Percentiles rank a stretch among this genome's conserved stretches.
These are phyloP conservation scores for Neoitamus cyanurus DNA, from an alignment of 2,888 invertebrate species.

Conservation along the genomic window DNA sequence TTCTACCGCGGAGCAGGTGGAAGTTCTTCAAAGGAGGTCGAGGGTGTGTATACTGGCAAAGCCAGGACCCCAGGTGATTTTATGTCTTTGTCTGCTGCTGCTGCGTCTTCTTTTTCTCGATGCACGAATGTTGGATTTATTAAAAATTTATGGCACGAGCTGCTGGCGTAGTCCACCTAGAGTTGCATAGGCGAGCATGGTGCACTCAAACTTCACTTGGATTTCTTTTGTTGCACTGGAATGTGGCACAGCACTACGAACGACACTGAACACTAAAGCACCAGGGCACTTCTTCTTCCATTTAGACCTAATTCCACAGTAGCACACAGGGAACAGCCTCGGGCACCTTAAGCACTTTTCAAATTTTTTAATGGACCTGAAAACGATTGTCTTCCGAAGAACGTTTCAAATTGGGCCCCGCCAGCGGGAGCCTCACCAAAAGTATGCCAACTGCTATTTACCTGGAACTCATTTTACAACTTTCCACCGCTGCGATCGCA, in stretches of 20 bases:
- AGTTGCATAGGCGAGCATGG: not conserved
- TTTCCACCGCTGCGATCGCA: not conserved
- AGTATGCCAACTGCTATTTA: not conserved
- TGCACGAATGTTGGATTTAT: not conserved
- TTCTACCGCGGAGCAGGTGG: not conserved
- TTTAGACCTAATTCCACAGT: not conserved
- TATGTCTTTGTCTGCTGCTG: not conserved
- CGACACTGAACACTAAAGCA: not conserved
- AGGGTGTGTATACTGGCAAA: not conserved
- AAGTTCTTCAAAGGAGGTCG: not conserved
- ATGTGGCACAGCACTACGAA: not conserved
- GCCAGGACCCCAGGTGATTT: not conserved
- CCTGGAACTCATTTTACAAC: not conserved
- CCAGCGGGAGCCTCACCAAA: not conserved
- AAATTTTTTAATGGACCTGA: not conserved
- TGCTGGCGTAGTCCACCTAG: not conserved
- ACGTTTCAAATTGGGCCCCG: not conserved
- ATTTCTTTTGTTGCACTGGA: not conserved
- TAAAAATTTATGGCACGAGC: slow-evolving; percentile 2
- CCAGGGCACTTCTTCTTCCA: not conserved
- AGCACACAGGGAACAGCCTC: not conserved
- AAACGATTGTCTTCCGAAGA: slow-evolving; percentile 8
- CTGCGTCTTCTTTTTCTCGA: not conserved
- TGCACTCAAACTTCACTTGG: not conserved
- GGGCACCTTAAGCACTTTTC: not conserved